phyloP scores from a whole-genome alignment of 2,113 vertebrate genomes.

The Aegithalos caudatus region DNA sequence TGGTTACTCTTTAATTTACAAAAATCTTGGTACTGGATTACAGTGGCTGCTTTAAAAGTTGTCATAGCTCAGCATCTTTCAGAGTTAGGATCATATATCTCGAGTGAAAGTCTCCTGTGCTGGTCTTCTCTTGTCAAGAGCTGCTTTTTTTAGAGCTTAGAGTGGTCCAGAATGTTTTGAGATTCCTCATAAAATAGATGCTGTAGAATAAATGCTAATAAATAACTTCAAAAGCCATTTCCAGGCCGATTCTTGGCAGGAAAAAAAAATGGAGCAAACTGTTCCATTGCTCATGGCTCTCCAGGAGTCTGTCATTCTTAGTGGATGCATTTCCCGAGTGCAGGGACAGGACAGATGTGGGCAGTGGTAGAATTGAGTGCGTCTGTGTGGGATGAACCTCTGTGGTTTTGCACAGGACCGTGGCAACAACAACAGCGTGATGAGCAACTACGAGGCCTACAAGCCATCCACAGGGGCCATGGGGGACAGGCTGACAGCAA shows the following conservation, averaged over 20 bases:
- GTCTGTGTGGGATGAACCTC: background rate
- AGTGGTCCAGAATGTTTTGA: background rate
- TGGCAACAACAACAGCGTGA: slow-evolving; percentile 76
- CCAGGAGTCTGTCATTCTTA: background rate
- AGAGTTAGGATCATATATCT: background rate
- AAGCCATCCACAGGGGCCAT: slow-evolving; percentile 91
- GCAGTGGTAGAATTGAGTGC: background rate
- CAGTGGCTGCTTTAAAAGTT: background rate
- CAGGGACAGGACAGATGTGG: background rate
- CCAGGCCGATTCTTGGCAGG: background rate
- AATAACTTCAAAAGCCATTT: background rate
- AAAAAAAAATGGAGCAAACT: background rate
- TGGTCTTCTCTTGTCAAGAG: background rate
- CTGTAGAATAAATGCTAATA: background rate
- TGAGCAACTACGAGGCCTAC: slow-evolving; percentile 89
- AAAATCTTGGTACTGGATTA: background rate
- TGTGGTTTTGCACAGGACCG: slow-evolving; percentile 78
- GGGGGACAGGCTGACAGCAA: slow-evolving; percentile 95
- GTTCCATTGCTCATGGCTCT: background rate
- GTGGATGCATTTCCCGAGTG: background rate
- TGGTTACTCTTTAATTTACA: background rate
- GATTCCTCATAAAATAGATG: background rate
- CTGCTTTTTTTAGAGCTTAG: background rate
- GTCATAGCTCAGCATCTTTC: background rate
- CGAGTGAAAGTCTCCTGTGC: background rate